Percentiles rank a stretch among this genome's conserved stretches.
phyloP scores from a whole-genome alignment of 2,888 invertebrate species.

The Buathra laborator region DNA sequence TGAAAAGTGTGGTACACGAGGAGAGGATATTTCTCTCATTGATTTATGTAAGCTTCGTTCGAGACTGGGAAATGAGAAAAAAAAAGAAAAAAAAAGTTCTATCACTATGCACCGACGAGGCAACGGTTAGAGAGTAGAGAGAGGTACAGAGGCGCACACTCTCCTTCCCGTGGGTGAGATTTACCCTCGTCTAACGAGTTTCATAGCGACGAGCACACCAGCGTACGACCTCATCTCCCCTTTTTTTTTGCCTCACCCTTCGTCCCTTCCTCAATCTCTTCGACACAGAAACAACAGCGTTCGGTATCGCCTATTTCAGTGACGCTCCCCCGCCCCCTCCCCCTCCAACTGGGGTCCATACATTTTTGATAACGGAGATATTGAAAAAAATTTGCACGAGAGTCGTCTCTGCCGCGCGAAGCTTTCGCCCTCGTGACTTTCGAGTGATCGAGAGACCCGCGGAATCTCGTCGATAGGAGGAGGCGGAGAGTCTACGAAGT shows the following conservation, averaged over 20 bases:
- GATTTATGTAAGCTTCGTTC: conserved; percentile 31
- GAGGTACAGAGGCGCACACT: conserved; percentile 29
- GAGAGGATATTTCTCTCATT: not conserved
- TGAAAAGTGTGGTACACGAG: not conserved
- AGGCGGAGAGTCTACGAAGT: not conserved
- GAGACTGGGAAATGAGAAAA: not conserved
- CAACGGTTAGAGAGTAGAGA: conserved; percentile 10
- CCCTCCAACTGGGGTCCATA: conserved; percentile 53
- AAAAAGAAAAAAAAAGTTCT: too few species aligned
- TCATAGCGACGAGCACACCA: conserved; percentile 45
- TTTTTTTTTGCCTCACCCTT: conserved; percentile 8
- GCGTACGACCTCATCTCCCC: conserved; percentile 45
- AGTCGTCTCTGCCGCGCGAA: conserved; percentile 47
- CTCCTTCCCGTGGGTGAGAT: conserved; percentile 51
- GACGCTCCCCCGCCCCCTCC: not conserved
- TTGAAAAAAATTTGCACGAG: conserved; percentile 70
- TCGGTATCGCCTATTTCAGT: conserved; percentile 49
- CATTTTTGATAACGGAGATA: conserved; percentile 68
- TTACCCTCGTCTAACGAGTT: conserved; percentile 64
- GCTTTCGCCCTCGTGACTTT: conserved; percentile 40
- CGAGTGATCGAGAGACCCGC: conserved; percentile 41
- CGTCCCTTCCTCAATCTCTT: conserved; percentile 41
- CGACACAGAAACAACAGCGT: conserved; percentile 54
- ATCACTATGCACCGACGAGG: conserved; percentile 36
- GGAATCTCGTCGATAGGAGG: conserved; percentile 37